Conservation (phyloP, 2,797 vertebrate species). For the Enteromius fasciolatus region DNA sequence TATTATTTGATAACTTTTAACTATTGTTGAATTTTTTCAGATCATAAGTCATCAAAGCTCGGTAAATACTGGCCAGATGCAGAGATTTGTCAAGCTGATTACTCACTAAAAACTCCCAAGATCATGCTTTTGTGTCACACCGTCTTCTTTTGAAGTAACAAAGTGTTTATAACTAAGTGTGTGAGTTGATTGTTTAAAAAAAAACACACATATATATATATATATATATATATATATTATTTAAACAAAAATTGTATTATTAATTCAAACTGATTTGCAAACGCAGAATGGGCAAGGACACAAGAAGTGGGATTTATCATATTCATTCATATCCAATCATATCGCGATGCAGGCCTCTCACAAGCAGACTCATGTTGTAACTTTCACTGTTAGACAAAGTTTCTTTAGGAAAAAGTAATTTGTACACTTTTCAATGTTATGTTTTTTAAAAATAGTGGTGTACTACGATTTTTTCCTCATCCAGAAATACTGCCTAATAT, state of each 20-base stretch:
- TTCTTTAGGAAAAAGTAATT: background rate
- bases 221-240: too few species aligned
- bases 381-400: background rate
- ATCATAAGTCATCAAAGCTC: background rate
- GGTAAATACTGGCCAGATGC: background rate
- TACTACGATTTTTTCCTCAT: background rate
- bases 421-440: background rate
- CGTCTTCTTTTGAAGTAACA: background rate
- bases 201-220: too few species aligned
- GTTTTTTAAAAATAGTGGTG: background rate
- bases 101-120: background rate
- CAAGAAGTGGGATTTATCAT: background rate
- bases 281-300: background rate
- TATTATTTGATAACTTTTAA: background rate
- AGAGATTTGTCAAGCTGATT: background rate
- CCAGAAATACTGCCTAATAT: background rate
- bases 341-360: background rate
- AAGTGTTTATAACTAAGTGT: background rate
- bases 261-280: background rate
- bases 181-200: background rate
- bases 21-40: background rate
- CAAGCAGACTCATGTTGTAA: background rate
- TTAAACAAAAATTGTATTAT: background rate
- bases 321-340: background rate
- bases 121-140: background rate